phyloP scores from a whole-genome alignment of 2,113 vertebrate genomes.

The Dolichallabes microphthalmus region DNA sequence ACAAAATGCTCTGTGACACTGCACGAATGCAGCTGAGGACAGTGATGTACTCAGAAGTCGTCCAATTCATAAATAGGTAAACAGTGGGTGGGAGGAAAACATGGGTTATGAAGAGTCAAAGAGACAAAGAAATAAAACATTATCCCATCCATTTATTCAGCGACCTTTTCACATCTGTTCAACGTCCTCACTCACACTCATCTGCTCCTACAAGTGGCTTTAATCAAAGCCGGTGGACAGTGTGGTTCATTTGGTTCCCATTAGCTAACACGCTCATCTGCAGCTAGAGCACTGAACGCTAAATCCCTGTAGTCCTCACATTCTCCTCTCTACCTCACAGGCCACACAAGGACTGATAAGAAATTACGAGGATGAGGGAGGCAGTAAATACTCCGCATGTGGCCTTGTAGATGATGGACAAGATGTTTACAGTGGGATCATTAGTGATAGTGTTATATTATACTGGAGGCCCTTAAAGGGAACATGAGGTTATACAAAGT shows the following conservation, averaged over 20 bases:
- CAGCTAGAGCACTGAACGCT: conserved; percentile 36
- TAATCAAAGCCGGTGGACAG: conserved; percentile 70
- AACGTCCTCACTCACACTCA: conserved; percentile 60
- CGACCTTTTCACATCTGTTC: conserved; percentile 69
- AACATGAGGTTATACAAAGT: conserved; percentile 7
- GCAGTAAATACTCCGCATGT: conserved; percentile 30
- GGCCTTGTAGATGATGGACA: neutral
- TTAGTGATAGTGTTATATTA: conserved; percentile 12
- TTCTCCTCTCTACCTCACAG: conserved; percentile 58
- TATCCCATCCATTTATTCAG: conserved; percentile 57
- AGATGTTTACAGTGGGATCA: conserved; percentile 28
- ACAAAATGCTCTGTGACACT: conserved; percentile 65
- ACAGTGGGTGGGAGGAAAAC: conserved; percentile 54
- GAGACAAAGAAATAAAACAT: conserved; percentile 30
- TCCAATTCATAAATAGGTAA: conserved; percentile 72
- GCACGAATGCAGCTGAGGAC: conserved; percentile 53
- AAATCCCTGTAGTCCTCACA: conserved; percentile 6
- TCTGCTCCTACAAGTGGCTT: conserved; percentile 55
- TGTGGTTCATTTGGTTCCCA: conserved; percentile 71
- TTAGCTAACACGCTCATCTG: conserved; percentile 62
- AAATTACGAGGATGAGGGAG: conserved; percentile 35
- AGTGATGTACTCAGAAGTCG: conserved; percentile 70
- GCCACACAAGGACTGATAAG: conserved; percentile 61
- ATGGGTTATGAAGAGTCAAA: conserved; percentile 10
- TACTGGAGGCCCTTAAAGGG: conserved; percentile 2